Conservation (phyloP, 2,888 invertebrate species). For the Melieria crassipennis region DNA sequence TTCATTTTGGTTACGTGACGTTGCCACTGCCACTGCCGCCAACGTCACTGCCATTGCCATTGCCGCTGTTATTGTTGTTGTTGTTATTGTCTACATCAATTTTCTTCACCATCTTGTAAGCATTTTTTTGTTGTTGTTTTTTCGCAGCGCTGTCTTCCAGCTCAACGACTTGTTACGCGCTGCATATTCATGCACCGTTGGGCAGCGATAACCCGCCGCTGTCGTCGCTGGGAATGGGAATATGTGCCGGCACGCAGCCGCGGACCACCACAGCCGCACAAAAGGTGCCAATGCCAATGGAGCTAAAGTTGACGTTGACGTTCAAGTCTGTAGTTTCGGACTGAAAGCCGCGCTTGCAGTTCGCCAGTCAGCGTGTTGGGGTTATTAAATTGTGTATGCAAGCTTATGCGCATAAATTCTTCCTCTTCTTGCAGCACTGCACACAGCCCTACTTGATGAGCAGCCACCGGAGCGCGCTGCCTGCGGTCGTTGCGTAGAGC, state of each 20-base stretch:
- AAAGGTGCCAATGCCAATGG: constrained; percentile 14
- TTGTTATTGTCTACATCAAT: too few relatives aligned
- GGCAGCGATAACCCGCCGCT: neutral
- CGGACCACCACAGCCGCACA: neutral
- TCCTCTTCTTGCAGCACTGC: neutral
- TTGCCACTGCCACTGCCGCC: neutral
- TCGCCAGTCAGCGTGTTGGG: constrained; percentile 41
- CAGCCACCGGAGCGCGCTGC: too few relatives aligned
- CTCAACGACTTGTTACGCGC: too few relatives aligned
- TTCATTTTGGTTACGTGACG: constrained; percentile 26
- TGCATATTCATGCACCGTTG: too few relatives aligned
- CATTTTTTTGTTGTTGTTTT: too few relatives aligned
- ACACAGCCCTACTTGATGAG: too few relatives aligned
- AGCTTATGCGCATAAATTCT: constrained; percentile 14
- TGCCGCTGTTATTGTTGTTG: too few relatives aligned
- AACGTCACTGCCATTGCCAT: neutral
- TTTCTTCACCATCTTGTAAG: too few relatives aligned
- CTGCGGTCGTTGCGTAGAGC: too few relatives aligned
- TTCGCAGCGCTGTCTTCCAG: too few relatives aligned
- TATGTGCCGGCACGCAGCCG: neutral
- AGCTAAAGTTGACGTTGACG: constrained; percentile 1
- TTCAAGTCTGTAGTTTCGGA: too few relatives aligned
- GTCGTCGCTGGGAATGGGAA: neutral
- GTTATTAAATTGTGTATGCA: constrained; percentile 18
- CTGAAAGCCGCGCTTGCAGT: neutral